Evolutionary conservation across 1,140 invertebrate species (phyloP), one percentile per base, ranked within the genome.

Genomic region (Drosophila pectinifera): DNA sequence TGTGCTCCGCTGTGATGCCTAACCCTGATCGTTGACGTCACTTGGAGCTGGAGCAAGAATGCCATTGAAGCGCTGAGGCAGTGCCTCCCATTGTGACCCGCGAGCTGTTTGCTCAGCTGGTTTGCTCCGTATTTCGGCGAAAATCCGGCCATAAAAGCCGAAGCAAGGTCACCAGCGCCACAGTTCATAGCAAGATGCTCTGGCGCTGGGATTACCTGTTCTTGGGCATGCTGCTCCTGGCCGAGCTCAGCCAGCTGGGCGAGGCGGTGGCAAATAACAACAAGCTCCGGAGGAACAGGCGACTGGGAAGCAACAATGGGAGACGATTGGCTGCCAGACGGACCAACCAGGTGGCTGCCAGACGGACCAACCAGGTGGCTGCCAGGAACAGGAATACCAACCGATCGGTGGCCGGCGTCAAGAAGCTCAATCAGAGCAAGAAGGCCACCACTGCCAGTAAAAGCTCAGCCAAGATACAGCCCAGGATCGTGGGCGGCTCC

Each of bases 51-150:
- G 13, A 24, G 28, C 39, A 18, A 46, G 41, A 70, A 48, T 65
- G 59, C 67, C 48, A 69, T 70, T 70, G 67, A 69, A 57, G 51
- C 16, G 36, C 5, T 1, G 13, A n/a, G 10, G 16, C 49, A 20
- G 7, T 49, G 43, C 14, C 31, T 61, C 18, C n/a, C 31, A 64
- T 65, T 80, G 72, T 70, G 65, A 42, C 42, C 58, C 59, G 20
- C 53, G 11, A 6, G 5, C 16, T 78, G 22, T 85, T 85, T 85
- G 59, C 68, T 64, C 82, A 86, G 83, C 65, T 88, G 83, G 39
- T 24, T 57, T 49, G n/a, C 2, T 20, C 2, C 5, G 34, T 11
- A 48, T 36, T 79, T 84, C 70, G 73, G 41, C 59, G 75, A 84
- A 68, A 69, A 76, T 54, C 53, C 41, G 18, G 54, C 56, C 61